phyloP scores from a whole-genome alignment of 1,140 invertebrate genomes.

The Neotoxoptera formosana region DNA sequence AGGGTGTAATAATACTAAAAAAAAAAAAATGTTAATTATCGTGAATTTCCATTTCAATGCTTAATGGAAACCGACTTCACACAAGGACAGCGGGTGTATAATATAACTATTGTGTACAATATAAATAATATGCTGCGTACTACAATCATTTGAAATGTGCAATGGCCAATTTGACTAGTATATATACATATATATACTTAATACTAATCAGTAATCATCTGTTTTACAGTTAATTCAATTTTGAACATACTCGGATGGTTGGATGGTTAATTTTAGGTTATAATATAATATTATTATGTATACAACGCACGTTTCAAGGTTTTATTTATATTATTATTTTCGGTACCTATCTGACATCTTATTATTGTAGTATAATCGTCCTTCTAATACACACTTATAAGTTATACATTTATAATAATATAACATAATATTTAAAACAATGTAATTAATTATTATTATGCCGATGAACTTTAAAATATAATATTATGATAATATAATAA shows the following conservation, averaged over 20 bases:
- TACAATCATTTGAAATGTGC: neutral
- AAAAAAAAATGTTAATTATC: slow-evolving; percentile 29
- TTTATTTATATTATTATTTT: slow-evolving; percentile 58
- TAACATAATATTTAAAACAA: neutral
- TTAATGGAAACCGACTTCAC: neutral
- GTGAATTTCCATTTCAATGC: neutral
- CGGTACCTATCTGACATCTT: neutral
- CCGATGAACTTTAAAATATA: neutral
- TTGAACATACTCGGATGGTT: neutral
- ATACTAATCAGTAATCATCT: slow-evolving; percentile 28
- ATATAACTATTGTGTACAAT: neutral
- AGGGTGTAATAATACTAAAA: neutral
- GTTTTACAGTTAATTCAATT: slow-evolving; percentile 45
- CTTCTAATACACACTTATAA: neutral
- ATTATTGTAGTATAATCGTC: neutral
- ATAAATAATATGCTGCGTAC: neutral
- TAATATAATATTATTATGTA: neutral
- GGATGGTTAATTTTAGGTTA: slow-evolving; percentile 30
- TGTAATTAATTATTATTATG: neutral
- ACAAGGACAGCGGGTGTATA: neutral
- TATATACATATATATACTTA: neutral
- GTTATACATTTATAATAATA: neutral
- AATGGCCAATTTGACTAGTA: neutral
- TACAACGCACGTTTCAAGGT: slow-evolving; percentile 43
- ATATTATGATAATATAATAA: neutral